These are phyloP conservation scores for Caenorhabditis panamensis DNA, from an alignment of 2,888 invertebrate species.

Conservation along the genomic window DNA sequence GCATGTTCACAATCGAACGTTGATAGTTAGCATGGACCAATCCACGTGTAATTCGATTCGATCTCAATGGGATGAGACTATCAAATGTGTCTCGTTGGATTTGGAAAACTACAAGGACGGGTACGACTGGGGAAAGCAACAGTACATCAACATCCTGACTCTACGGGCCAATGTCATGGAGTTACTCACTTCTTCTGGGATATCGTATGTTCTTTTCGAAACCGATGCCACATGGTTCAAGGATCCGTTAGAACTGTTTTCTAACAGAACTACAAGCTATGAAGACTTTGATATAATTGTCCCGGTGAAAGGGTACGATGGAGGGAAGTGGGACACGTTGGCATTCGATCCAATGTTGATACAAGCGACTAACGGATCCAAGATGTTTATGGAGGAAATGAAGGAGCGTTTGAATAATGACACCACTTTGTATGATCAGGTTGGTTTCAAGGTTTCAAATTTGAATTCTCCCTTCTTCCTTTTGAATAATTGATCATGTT, in stretches of 20 bases:
- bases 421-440: conserved; percentile 70
- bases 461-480: not conserved
- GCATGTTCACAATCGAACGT: conserved; percentile 65
- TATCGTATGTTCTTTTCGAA: conserved; percentile 77
- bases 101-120: conserved; percentile 34
- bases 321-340: conserved; percentile 62
- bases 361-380: conserved; percentile 68
- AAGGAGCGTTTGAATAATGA: conserved; percentile 62
- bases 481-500: conserved; percentile 19
- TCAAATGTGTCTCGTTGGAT: conserved; percentile 42
- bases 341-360: conserved; percentile 79
- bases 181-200: conserved; percentile 28
- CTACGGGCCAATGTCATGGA: conserved; percentile 69
- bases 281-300: conserved; percentile 77
- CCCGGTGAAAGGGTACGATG: conserved; percentile 68
- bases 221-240: conserved; percentile 78
- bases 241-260: conserved; percentile 70
- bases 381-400: conserved; percentile 70
- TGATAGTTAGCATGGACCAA: conserved; percentile 71
- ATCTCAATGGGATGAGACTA: conserved; percentile 69
- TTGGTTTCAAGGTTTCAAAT: no score
- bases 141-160: conserved; percentile 74
- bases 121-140: conserved; percentile 74
- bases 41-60: conserved; percentile 63
- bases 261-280: conserved; percentile 48